phyloP scores from a whole-genome alignment of 2,888 invertebrate genomes.

The Synanthedon andrenaeformis region DNA sequence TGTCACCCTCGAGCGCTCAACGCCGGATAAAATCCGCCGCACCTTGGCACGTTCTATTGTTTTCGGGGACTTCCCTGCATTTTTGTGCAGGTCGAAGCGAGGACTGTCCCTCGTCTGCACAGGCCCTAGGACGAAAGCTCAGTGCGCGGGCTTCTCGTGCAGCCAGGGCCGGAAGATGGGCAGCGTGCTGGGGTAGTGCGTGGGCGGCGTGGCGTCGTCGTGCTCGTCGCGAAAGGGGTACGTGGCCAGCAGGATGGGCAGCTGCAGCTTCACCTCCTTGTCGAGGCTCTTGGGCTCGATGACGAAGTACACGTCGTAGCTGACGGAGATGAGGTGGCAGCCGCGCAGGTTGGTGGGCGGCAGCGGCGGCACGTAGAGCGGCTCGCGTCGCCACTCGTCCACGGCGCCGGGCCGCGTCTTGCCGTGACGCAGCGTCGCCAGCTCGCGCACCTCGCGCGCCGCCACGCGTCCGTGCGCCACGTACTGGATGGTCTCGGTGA shows the following conservation, averaged over 20 bases:
- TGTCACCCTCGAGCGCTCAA: no score
- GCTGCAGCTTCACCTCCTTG: conserved; percentile 90
- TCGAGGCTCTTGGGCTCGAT: conserved; percentile 92
- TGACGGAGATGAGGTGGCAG: conserved; percentile 92
- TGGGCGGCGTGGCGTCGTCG: conserved; percentile 77
- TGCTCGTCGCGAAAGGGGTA: conserved; percentile 83
- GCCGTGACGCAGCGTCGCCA: conserved; percentile 82
- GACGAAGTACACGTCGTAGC: conserved; percentile 94
- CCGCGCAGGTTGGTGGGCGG: conserved; percentile 95
- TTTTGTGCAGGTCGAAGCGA: no score
- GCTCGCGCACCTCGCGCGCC: conserved; percentile 86
- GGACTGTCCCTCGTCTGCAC: no score
- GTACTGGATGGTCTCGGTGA: conserved; percentile 86
- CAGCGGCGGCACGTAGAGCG: conserved; percentile 91
- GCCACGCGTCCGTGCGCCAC: conserved; percentile 87
- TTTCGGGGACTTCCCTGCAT: no score
- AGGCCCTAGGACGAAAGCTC: conserved; percentile 8
- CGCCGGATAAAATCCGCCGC: no score
- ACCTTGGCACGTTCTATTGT: no score
- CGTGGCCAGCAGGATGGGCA: conserved; percentile 92
- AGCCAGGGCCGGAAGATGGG: conserved; percentile 93
- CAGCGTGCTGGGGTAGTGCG: conserved; percentile 92
- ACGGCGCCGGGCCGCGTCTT: conserved; percentile 84
- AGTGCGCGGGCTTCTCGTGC: conserved; percentile 72
- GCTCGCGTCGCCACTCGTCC: conserved; percentile 89